These are phyloP conservation scores for Bombus vancouverensis DNA, from an alignment of 1,140 invertebrate genomes.

Conservation along the genomic window DNA sequence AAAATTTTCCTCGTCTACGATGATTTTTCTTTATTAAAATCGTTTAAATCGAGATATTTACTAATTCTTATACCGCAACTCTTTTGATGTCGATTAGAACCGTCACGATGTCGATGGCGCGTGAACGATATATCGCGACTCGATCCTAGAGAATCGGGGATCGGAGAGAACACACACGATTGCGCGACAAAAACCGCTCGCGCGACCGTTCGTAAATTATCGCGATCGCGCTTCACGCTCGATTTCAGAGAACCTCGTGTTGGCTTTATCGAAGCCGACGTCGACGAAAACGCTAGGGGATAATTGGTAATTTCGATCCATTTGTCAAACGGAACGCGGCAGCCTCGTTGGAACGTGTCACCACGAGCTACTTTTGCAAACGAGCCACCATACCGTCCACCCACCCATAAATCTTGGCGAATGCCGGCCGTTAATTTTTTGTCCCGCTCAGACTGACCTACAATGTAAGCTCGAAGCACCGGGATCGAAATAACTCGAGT, in stretches of 20 bases:
- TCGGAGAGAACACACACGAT: neutral
- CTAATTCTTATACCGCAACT: no score
- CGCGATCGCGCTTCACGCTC: slow-evolving; percentile 11
- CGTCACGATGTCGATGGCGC: slow-evolving; percentile 17
- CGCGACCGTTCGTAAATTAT: neutral
- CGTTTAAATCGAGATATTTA: no score
- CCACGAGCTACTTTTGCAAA: slow-evolving; percentile 26
- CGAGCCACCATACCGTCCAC: slow-evolving; percentile 9
- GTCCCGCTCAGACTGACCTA: neutral
- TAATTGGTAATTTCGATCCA: slow-evolving; percentile 46
- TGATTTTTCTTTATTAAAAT: no score
- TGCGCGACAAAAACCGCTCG: neutral
- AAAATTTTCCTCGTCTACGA: no score
- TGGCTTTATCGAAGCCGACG: slow-evolving; percentile 1
- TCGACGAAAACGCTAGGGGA: neutral
- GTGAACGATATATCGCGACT: slow-evolving; percentile 27
- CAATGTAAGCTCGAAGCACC: neutral
- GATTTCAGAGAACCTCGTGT: neutral
- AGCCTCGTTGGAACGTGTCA: slow-evolving; percentile 9
- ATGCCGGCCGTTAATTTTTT: neutral
- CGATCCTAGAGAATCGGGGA: neutral
- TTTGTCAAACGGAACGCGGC: slow-evolving; percentile 22
- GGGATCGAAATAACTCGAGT: neutral
- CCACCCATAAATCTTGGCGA: slow-evolving; percentile 8
- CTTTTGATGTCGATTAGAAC: no score